A percentile compares a stretch with the other conserved stretches of the same genome.
phyloP scores from a whole-genome alignment of 2,797 vertebrate species.

The Enoplosus armatus region DNA sequence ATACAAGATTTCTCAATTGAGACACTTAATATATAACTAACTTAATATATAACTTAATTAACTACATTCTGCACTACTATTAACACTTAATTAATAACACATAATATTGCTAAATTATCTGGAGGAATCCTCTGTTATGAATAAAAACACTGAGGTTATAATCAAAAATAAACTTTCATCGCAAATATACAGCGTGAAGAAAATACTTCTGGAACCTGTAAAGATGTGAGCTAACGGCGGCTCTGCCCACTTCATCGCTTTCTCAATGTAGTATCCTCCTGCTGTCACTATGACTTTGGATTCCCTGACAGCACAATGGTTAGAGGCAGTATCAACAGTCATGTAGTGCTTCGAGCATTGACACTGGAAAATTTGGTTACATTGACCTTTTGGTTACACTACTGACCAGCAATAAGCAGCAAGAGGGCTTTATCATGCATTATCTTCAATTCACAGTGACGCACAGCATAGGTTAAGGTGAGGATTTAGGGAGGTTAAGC shows the following conservation, averaged over 20 bases:
- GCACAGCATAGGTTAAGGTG: slow-evolving; percentile 46
- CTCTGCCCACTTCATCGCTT: neutral
- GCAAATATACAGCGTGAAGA: neutral
- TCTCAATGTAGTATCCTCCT: neutral
- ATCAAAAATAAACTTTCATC: no score
- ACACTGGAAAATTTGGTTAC: neutral
- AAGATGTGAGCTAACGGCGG: neutral
- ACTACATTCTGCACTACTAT: no score
- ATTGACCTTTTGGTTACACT: neutral
- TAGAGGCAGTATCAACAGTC: neutral
- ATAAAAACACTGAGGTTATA: neutral
- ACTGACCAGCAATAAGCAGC: slow-evolving; percentile 8
- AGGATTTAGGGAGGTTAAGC: slow-evolving; percentile 63
- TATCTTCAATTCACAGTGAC: slow-evolving; percentile 30
- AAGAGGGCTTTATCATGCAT: slow-evolving; percentile 25
- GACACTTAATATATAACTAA: no score
- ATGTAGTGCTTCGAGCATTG: neutral
- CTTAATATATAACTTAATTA: no score
- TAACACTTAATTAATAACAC: no score
- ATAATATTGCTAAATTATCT: neutral
- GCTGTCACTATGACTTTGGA: neutral
- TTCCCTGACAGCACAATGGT: neutral
- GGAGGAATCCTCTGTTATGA: neutral
- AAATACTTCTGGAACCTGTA: neutral
- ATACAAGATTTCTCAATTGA: no score